Evolutionary conservation across 2,797 vertebrate genomes (phyloP), one percentile per base, ranked within the genome.

Genomic region (Lepilemur ruficaudatus): DNA sequence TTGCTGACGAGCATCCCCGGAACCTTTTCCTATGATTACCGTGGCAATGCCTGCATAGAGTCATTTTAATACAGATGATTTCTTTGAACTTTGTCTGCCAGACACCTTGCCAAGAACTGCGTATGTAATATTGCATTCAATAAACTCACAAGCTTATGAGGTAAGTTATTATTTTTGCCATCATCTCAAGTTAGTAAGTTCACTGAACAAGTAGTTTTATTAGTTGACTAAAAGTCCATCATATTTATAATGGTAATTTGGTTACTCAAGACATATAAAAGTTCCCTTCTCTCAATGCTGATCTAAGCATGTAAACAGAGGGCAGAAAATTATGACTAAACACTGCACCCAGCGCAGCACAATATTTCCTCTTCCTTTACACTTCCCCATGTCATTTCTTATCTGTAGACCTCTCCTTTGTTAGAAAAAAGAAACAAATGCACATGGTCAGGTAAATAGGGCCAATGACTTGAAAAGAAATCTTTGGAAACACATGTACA

Each of bases 131-230:
- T 63, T 55, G 55, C n/a, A 18, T 14, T 93, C 67, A 84, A 91
- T 48, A 73, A 28, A 83, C 46, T 48, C 3, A 70, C 9, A 88
- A 7, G 61, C 17, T 30, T 75, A 70, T 14, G 9, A 79, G 3
- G 79, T 41, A 59, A 23, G 13, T 48, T 15, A 43, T 70, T 75
- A 82, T 72, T 91, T 78, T 93, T 93, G 11, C 9, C 38, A 25
- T 75, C 18, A 61, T 94, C 81, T 87, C 46, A 73, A 61, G 32
- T 82, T 82, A 75, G 35, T 12, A 41, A 46, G 17, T 13, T 50
- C 32, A 65, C 52, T 95, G 22, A 83, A 55, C 12, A 63, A 32
- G 15, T 46, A 87, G 35, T 8, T 30, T 55, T 65, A 67, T 17
- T 48, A 63, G 43, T 28, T 89, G 20, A 55, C n/a, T 85, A 28